Base-by-base conservation (phyloP, 2,113 vertebrate genomes). In the Gobius niger region DNA sequence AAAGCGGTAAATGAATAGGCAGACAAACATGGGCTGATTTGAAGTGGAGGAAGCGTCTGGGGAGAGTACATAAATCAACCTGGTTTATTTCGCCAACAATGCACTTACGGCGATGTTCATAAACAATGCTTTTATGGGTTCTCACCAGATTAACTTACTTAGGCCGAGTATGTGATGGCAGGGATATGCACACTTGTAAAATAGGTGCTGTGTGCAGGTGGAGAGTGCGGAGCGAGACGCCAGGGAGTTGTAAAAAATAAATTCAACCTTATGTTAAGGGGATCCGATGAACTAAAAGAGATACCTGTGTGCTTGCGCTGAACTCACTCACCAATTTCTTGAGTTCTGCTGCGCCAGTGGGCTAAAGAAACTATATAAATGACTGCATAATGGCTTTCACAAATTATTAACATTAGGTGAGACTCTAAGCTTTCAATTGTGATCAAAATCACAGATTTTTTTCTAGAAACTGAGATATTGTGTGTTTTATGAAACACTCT, bases 21-120 rank as follows among this genome's bases (percentile, higher is more conserved):
- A 67, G 53, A 68, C 50, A 68, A 47, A 68, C 53, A 68, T 16
- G 44, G 56, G 63, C 60, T 59, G 34, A 56, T 42, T 47, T 47
- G 46, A 42, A 65, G 52, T 16, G 9, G 56, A 53, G 65, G 54
- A 61, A 80, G 63, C 53, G 53, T 19, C 18, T 11, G 18, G 53
- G 51, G 51, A 54, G 46, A 65, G 53, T 72, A 68, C 75, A 82
- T 87, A 81, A 85, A 90, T 88, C 83, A 85, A 65, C 6, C 46
- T 63, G 71, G 65, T 80, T 86, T 82, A 82, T 83, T 77, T 82
- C 86, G 88, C 88, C 88, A 90, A 83, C 85, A 90, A 86, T 88
- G 85, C 88, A 90, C 88, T 90, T 90, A 88, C 77, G 70, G 78
- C 81, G 63, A 56, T 80, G 81, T 87, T 88, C 84, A 90, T 90